Percentiles rank a stretch among this genome's conserved stretches.
These are phyloP conservation scores for Oplegnathus fasciatus DNA, from an alignment of 2,113 vertebrate genomes.

Conservation along the genomic window DNA sequence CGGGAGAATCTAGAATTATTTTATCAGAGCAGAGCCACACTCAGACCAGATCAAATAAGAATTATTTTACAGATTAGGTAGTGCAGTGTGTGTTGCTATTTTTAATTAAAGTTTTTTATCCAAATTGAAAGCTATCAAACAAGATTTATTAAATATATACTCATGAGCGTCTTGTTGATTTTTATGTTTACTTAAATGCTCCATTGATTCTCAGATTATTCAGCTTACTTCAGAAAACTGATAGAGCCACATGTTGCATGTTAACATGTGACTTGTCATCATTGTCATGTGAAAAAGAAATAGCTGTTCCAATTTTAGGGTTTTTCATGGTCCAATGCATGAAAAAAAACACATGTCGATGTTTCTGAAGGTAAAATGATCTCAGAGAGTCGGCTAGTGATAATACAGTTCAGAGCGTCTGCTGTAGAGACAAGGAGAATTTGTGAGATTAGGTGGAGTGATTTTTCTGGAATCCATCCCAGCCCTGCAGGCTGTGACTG, in stretches of 20 bases:
- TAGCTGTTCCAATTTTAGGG: neutral
- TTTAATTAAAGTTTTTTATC: neutral
- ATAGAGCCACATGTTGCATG: neutral
- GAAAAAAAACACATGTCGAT: neutral
- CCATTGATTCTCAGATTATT: neutral
- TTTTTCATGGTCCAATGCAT: neutral
- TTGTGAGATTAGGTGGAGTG: conserved; percentile 8
- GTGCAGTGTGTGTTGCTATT: neutral
- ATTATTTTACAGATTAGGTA: neutral
- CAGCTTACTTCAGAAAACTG: neutral
- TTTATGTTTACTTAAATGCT: neutral
- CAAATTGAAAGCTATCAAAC: neutral
- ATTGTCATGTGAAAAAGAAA: conserved; percentile 9
- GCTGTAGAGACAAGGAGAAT: neutral
- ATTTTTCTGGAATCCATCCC: conserved; percentile 34
- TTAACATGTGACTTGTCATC: neutral
- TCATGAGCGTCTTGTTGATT: neutral
- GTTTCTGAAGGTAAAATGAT: neutral
- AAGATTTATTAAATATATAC: neutral
- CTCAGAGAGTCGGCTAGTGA: neutral
- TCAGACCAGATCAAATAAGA: conserved; percentile 95
- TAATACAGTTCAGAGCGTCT: neutral
- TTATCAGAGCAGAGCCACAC: conserved; percentile 78
- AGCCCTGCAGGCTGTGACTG: conserved; percentile 11
- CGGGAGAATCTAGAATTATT: neutral